phyloP scores from a whole-genome alignment of 2,888 invertebrate species.

The Theristus sp. region DNA sequence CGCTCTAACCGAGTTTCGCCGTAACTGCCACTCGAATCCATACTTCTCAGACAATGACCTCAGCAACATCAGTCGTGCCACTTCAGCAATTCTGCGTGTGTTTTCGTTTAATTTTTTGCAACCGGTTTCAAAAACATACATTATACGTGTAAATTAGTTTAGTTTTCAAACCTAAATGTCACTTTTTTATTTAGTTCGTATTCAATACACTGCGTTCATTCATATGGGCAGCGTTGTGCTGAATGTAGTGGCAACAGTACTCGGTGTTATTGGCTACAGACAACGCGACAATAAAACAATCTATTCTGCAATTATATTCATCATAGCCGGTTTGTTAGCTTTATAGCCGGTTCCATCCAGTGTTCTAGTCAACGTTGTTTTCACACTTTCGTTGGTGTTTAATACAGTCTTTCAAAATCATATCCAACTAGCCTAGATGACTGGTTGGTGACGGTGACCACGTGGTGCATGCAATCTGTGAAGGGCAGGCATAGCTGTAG shows the following conservation, averaged over 20 bases:
- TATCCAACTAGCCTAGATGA: too few relatives aligned
- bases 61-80: not conserved
- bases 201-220: conserved; percentile 19
- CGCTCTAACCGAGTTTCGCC: not conserved
- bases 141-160: too few relatives aligned
- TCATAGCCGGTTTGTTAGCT: conserved; percentile 17
- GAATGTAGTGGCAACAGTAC: conserved; percentile 17
- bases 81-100: not conserved
- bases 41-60: not conserved
- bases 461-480: too few relatives aligned
- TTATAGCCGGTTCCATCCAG: not conserved
- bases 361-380: too few relatives aligned
- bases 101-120: not conserved
- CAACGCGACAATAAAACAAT: conserved; percentile 16
- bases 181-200: conserved; percentile 14
- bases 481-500: too few relatives aligned
- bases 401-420: too few relatives aligned
- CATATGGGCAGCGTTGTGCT: conserved; percentile 19
- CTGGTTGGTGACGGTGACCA: too few relatives aligned
- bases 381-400: too few relatives aligned
- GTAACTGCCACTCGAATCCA: not conserved
- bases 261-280: conserved; percentile 18
- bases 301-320: conserved; percentile 21
- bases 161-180: too few relatives aligned
- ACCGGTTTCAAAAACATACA: too few relatives aligned